These are phyloP conservation scores for Dicrurus megarhynchus DNA, from an alignment of 2,113 vertebrate genomes.

Conservation along the genomic window DNA sequence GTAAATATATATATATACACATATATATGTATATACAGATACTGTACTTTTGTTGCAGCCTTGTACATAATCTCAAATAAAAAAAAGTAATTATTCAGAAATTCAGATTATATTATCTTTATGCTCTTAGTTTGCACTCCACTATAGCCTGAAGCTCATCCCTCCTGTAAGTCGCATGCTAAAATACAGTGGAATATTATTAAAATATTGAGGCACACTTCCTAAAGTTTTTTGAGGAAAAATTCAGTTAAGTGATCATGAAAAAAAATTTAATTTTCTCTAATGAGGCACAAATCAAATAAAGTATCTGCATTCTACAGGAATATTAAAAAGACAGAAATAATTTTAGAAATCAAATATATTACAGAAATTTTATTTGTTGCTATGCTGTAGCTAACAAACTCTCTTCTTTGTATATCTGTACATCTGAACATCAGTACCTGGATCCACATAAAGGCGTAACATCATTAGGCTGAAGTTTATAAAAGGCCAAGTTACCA, in stretches of 20 bases:
- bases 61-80: not conserved
- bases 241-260: not conserved
- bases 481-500: not conserved
- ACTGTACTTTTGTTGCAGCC: not conserved
- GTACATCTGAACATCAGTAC: not conserved
- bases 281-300: not conserved
- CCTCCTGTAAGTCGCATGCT: not conserved
- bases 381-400: not conserved
- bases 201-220: not conserved
- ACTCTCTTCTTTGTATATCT: not conserved
- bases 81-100: not conserved
- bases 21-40: not conserved
- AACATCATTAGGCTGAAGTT: not conserved
- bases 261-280: not conserved
- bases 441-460: not conserved
- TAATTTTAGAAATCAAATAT: not conserved
- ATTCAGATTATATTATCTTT: not conserved
- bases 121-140: not conserved
- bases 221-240: not conserved
- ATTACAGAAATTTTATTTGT: not conserved
- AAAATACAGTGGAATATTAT: not conserved
- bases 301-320: not conserved
- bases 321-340: not conserved
- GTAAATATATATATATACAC: not conserved
- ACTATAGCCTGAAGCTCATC: not conserved